Conservation (phyloP, 2,113 vertebrate species). For the Daubentonia madagascariensis region DNA sequence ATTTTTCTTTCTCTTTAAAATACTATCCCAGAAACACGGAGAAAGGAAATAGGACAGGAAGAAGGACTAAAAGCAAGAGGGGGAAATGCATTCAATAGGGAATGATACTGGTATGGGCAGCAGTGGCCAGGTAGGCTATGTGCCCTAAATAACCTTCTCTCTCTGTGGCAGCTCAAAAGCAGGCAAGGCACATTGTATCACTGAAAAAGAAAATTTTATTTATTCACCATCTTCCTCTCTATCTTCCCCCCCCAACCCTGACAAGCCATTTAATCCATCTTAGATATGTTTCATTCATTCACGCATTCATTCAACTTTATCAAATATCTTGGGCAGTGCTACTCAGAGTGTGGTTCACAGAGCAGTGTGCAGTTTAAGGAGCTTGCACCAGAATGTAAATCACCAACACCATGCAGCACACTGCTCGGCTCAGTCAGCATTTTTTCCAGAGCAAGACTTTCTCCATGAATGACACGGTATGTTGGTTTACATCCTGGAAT, state of each 20-base stretch:
- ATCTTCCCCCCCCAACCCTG: neutral
- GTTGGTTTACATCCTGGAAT: neutral
- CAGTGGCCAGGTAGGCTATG: too few species aligned
- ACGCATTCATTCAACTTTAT: neutral
- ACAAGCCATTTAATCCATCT: neutral
- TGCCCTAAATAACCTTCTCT: neutral
- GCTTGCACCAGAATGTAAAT: neutral
- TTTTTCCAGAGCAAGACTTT: neutral
- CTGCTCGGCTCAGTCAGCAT: neutral
- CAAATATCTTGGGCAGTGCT: neutral
- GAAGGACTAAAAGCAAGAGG: neutral
- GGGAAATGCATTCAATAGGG: neutral
- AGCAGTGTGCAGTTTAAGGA: neutral
- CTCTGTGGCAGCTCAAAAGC: neutral
- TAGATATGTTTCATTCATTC: neutral
- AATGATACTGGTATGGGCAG: neutral
- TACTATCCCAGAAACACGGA: neutral
- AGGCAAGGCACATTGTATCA: neutral
- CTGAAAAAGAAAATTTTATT: neutral
- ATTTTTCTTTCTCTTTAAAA: conserved; percentile 28
- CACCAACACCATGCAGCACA: neutral
- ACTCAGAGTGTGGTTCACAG: neutral
- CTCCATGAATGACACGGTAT: neutral
- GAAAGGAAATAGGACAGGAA: neutral
- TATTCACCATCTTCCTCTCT: neutral